phyloP scores from a whole-genome alignment of 1,140 invertebrate genomes.

The Brachionus koreanus region DNA sequence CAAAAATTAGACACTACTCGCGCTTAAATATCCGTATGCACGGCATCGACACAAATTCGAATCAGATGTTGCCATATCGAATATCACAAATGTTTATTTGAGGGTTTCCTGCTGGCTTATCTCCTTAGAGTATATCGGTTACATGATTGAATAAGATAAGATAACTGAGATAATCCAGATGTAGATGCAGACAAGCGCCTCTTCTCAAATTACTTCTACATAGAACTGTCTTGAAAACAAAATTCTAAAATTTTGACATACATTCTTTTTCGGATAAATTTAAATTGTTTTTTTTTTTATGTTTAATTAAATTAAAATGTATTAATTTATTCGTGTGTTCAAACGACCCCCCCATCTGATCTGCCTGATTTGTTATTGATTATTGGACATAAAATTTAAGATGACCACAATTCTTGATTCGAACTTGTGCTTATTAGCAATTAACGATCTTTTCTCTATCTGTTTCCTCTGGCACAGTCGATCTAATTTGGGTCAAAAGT shows the following conservation, averaged over 20 bases:
- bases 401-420: not conserved
- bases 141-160: constrained; percentile 24
- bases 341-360: not conserved
- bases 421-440: not conserved
- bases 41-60: not conserved
- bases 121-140: not conserved
- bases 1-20: not conserved
- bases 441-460: not conserved
- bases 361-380: not conserved
- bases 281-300: not conserved
- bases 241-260: constrained; percentile 14
- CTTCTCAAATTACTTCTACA: not conserved
- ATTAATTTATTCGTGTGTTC: not conserved
- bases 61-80: not conserved
- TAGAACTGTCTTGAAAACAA: not conserved
- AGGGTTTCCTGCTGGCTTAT: not conserved
- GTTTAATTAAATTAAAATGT: not conserved
- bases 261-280: constrained; percentile 10
- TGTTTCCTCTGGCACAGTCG: not conserved
- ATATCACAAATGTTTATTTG: not conserved
- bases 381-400: not conserved
- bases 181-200: not conserved
- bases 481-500: not conserved
- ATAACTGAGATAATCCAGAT: constrained; percentile 4
- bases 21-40: not conserved